phyloP scores from a whole-genome alignment of 2,113 vertebrate species.

The Periophthalmodon schlosseri region DNA sequence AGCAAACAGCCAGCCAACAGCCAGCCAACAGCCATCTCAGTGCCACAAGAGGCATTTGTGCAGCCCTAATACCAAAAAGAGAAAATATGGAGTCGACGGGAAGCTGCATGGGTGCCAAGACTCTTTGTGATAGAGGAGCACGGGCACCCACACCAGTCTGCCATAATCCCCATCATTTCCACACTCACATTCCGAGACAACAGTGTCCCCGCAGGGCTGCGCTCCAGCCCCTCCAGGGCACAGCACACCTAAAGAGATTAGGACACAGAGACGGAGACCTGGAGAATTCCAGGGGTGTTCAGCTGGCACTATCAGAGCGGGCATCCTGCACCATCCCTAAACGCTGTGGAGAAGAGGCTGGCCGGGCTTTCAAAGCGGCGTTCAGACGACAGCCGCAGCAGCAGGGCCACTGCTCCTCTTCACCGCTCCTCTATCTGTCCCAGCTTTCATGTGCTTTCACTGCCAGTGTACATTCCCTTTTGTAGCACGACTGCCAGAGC shows the following conservation, averaged over 20 bases:
- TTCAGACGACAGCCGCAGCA: constrained; percentile 57
- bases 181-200: constrained; percentile 85
- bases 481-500: constrained; percentile 45
- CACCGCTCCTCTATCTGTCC: constrained; percentile 56
- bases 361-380: constrained; percentile 68
- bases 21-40: constrained; percentile 63
- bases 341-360: constrained; percentile 77
- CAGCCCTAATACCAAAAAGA: constrained; percentile 67
- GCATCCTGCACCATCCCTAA: constrained; percentile 80
- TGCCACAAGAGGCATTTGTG: constrained; percentile 64
- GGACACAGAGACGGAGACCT: constrained; percentile 81
- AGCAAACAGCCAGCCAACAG: constrained; percentile 41
- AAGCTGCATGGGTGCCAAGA: constrained; percentile 71
- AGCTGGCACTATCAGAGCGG: constrained; percentile 78
- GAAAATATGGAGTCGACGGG: constrained; percentile 74
- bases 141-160: constrained; percentile 79
- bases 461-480: constrained; percentile 61
- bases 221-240: constrained; percentile 78
- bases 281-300: constrained; percentile 79
- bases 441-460: constrained; percentile 63
- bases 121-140: constrained; percentile 78
- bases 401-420: constrained; percentile 57
- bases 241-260: constrained; percentile 86
- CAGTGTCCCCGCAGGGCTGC: constrained; percentile 76
- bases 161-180: constrained; percentile 81